phyloP scores from a whole-genome alignment of 2,113 vertebrate species.

The Phycodurus eques region DNA sequence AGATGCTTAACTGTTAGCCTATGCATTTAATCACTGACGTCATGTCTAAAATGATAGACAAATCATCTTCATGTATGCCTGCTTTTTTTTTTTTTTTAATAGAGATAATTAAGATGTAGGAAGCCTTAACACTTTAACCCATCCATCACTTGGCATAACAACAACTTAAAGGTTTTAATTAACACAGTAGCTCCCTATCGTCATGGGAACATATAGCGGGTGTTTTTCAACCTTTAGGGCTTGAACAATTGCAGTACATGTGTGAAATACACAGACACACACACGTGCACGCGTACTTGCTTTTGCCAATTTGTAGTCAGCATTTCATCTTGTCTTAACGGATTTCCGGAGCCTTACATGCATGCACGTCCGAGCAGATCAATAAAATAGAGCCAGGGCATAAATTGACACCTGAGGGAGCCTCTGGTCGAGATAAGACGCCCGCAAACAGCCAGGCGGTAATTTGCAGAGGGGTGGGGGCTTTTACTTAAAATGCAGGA shows the following conservation, averaged over 20 bases:
- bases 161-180: constrained; percentile 43
- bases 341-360: constrained; percentile 22
- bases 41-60: constrained; percentile 7
- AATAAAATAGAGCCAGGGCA: constrained; percentile 48
- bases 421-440: constrained; percentile 7
- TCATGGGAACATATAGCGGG: constrained; percentile 51
- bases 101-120: constrained; percentile 25
- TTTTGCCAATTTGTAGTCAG: constrained; percentile 23
- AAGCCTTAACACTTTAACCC: constrained; percentile 26
- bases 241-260: constrained; percentile 19
- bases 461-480: neutral
- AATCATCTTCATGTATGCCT: constrained; percentile 12
- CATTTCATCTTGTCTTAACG: constrained; percentile 34
- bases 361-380: constrained; percentile 48
- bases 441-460: neutral
- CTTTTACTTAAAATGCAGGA: no score
- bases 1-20: constrained; percentile 22
- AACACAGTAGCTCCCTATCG: constrained; percentile 34
- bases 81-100: constrained; percentile 7
- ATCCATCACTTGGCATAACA: constrained; percentile 20
- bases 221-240: constrained; percentile 42
- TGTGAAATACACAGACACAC: constrained; percentile 22
- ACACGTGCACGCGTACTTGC: neutral
- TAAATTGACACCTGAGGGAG: constrained; percentile 56
- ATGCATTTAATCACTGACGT: constrained; percentile 27